A percentile compares a stretch with the other conserved stretches of the same genome.
These are phyloP conservation scores for Papilio protenor DNA, from an alignment of 2,888 invertebrate species.

Conservation along the genomic window DNA sequence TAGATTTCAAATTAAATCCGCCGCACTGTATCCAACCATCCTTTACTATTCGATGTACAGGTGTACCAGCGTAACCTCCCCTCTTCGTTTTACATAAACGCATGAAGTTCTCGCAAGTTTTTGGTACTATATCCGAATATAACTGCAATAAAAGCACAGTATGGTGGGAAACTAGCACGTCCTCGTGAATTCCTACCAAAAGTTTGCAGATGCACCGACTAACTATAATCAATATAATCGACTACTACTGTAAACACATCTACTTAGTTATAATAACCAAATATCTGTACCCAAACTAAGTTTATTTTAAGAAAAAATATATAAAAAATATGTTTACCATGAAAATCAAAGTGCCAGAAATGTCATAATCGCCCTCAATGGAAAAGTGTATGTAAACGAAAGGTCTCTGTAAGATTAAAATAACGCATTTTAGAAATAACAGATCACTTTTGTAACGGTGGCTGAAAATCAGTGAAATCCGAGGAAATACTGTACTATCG, in stretches of 20 bases:
- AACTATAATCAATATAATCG: no score
- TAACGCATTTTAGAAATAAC: constrained; percentile 15
- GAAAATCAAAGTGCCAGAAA: constrained; percentile 83
- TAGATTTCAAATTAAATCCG: constrained; percentile 72
- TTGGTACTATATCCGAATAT: constrained; percentile 84
- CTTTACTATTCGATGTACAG: constrained; percentile 87
- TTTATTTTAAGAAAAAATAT: not conserved
- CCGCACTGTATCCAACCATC: constrained; percentile 90
- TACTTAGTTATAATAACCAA: no score
- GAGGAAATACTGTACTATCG: no score
- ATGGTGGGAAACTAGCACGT: not conserved
- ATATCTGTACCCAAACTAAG: not conserved
- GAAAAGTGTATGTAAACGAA: constrained; percentile 83
- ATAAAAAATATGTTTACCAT: constrained; percentile 72
- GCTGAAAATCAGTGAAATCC: no score
- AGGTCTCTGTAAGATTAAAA: constrained; percentile 78
- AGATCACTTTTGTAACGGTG: not conserved
- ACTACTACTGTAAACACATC: no score
- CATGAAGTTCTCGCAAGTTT: constrained; percentile 84
- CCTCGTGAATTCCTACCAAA: no score
- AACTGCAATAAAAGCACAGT: constrained; percentile 65
- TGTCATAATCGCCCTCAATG: constrained; percentile 67
- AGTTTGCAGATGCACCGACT: no score
- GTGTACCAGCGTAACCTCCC: constrained; percentile 82
- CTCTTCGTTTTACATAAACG: constrained; percentile 76